Evolutionary conservation across 2,113 vertebrate genomes (phyloP).

Genomic region (Cebus imitator): DNA sequence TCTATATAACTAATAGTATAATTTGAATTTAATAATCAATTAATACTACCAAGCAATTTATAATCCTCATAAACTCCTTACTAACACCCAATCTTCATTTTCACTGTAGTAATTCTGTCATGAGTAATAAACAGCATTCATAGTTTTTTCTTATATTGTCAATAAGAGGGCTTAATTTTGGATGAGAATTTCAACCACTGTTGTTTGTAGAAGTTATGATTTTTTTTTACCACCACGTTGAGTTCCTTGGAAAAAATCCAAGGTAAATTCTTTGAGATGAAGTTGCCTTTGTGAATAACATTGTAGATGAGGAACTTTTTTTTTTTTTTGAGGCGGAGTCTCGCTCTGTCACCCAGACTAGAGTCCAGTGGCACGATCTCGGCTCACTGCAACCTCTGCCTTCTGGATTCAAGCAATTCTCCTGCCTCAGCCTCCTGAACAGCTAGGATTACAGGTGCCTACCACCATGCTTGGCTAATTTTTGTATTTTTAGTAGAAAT

Average conservation of each 20-base stretch:
- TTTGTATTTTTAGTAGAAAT: too few relatives aligned
- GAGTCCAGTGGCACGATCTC: too few relatives aligned
- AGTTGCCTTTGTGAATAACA: not conserved
- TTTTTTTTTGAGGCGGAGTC: too few relatives aligned
- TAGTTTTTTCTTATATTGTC: not conserved
- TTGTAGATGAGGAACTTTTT: not conserved
- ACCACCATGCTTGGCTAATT: too few relatives aligned
- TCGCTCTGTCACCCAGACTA: too few relatives aligned
- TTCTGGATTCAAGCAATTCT: too few relatives aligned
- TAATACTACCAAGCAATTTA: conserved; percentile 2
- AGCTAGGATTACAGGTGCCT: too few relatives aligned
- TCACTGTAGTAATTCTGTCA: not conserved
- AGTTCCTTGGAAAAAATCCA: not conserved
- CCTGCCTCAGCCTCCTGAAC: too few relatives aligned
- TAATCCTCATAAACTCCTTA: not conserved
- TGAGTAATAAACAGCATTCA: not conserved
- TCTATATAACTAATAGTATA: not conserved
- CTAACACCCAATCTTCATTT: conserved; percentile 16
- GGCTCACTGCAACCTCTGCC: too few relatives aligned
- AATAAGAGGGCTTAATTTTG: not conserved
- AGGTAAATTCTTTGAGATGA: not conserved
- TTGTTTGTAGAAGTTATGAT: not conserved
- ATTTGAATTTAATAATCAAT: conserved; percentile 3
- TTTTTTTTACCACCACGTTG: not conserved
- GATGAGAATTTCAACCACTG: not conserved